Evolutionary conservation across 2,797 vertebrate genomes (phyloP).

Genomic region (Schizopygopsis pylzovi): DNA sequence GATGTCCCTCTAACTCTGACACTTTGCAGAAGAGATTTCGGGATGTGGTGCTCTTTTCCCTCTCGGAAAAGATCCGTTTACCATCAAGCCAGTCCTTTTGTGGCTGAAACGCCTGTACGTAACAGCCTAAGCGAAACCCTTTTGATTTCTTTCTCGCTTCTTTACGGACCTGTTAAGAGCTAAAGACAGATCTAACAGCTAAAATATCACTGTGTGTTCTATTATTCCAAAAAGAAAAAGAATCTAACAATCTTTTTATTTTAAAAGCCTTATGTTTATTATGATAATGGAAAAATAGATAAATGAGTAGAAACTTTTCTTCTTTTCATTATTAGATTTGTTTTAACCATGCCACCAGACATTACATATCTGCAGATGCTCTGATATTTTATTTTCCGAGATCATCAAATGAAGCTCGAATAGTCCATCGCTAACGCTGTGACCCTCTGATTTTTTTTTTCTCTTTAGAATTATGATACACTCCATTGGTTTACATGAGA

Average conservation of each 20-base stretch:
- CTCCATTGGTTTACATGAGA: constrained; percentile 3
- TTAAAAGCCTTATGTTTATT: constrained; percentile 86
- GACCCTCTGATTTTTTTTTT: not conserved
- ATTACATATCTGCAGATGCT: constrained; percentile 50
- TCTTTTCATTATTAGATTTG: constrained; percentile 61
- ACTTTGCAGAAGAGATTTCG: constrained; percentile 33
- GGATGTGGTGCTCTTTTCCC: constrained; percentile 34
- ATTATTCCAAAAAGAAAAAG: constrained; percentile 78
- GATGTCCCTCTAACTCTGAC: constrained; percentile 54
- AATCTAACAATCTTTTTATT: constrained; percentile 80
- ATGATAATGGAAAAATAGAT: constrained; percentile 76
- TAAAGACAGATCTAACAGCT: constrained; percentile 75
- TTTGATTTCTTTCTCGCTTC: constrained; percentile 75
- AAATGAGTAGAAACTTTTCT: constrained; percentile 73
- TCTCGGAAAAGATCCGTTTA: constrained; percentile 29
- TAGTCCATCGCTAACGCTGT: not conserved
- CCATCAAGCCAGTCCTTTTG: constrained; percentile 28
- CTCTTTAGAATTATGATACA: not conserved
- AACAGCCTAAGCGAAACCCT: constrained; percentile 38
- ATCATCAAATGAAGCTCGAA: not conserved
- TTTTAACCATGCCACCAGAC: constrained; percentile 56
- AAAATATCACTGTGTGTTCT: constrained; percentile 88
- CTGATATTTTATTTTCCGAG: constrained; percentile 50
- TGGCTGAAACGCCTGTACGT: constrained; percentile 21
- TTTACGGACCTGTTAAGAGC: constrained; percentile 62